These are phyloP conservation scores for Tenthredo amoena DNA, from an alignment of 2,888 invertebrate genomes.

Conservation along the genomic window DNA sequence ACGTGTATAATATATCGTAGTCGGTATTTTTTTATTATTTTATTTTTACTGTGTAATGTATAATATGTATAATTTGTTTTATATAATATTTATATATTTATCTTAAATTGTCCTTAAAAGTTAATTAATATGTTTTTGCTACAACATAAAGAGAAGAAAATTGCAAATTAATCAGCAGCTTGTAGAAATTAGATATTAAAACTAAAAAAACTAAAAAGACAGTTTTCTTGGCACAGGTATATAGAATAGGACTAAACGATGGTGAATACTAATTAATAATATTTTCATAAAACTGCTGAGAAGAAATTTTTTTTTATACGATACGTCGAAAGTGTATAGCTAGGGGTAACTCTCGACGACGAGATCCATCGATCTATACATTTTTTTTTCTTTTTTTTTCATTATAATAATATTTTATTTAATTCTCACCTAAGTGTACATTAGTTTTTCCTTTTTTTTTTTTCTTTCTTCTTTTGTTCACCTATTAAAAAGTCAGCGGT, in stretches of 20 bases:
- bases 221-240: conserved; percentile 51
- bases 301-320: neutral
- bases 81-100: conserved; percentile 61
- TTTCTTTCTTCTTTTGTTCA: neutral
- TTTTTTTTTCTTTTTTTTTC: neutral
- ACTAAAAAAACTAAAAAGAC: conserved; percentile 7
- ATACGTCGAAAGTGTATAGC: conserved; percentile 34
- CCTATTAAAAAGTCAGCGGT: neutral
- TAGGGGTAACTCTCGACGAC: conserved; percentile 3
- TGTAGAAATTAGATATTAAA: neutral
- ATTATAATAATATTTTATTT: conserved; percentile 43
- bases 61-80: conserved; percentile 56
- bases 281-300: conserved; percentile 44
- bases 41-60: conserved; percentile 46
- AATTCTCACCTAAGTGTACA: conserved; percentile 39
- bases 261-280: conserved; percentile 8
- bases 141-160: conserved; percentile 54
- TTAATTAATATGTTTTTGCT: conserved; percentile 54
- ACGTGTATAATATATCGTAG: conserved; percentile 57
- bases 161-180: conserved; percentile 2
- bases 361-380: conserved; percentile 23
- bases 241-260: conserved; percentile 42
- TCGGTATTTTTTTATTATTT: conserved; percentile 51
- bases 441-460: conserved; percentile 23
- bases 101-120: conserved; percentile 60